Base-by-base conservation (phyloP, 2,113 vertebrate genomes). In the Hiodon tergisus region DNA sequence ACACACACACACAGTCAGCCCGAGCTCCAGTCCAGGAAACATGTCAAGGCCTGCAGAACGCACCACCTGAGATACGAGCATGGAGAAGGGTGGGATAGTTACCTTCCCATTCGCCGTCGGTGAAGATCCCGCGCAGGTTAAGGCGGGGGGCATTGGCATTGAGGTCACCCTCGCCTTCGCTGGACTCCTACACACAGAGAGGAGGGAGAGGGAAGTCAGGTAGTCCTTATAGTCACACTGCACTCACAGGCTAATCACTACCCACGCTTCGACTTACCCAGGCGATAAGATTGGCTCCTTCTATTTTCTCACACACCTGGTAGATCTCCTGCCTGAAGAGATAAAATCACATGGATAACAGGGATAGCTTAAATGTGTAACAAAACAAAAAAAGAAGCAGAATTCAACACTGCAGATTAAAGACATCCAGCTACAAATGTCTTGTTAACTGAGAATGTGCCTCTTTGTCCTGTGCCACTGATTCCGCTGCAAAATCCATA, bases 61-160 rank as follows among this genome's bases (percentile, higher is more conserved):
- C 31, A 31, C 31, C 31, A 31, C 31, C 31, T 31, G 31, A 31
- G 31, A 31, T 31, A 31, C 4, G 59, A 53, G 31, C 52, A 31
- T 7, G 50, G 14, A 16, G 51, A 47, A 67, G 57, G 13, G 47
- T 54, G 17, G 10, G 46, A 74, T 10, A 62, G 74, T 53, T 84
- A 92, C 91, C 90, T 86, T 92, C 91, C 86, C 84, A 87, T 11
- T 87, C 87, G 81, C 72, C 80, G 78, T 91, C 87, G 0, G 84
- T 82, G 62, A 89, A 88, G 17, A 82, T 69, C 31, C 72, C 54
- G 48, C 65, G 73, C 53, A 88, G 86, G 9, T 88, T 83, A 61
- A 90, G 81, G 58, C 83, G 82, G 69, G 83, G 78, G 66, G 76
- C 14, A 85, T 91, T 92, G 83, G 91, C 88, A 10, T 92, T 92